Evolutionary conservation across 35 echinoderm and acorn worm species (phyloP).

Genomic region (Ptychodera flava): DNA sequence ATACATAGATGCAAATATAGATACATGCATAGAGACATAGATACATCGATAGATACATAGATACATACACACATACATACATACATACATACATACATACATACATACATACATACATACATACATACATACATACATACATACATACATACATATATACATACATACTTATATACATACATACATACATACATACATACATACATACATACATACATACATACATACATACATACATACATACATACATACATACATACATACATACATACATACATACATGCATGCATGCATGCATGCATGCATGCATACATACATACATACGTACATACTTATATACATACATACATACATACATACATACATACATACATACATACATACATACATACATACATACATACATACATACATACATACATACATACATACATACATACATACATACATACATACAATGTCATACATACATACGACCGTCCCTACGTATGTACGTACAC

Average conservation of each 20-base stretch:
- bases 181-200: not conserved
- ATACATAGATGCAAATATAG: not conserved
- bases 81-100: not conserved
- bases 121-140: not conserved
- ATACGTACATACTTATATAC: not conserved
- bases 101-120: not conserved
- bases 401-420: not conserved
- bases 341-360: constrained; percentile 2
- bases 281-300: not conserved
- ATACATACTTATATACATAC: not conserved
- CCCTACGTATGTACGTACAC: not conserved
- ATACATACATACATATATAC: not conserved
- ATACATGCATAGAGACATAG: not conserved
- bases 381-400: constrained; percentile 2
- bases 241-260: not conserved
- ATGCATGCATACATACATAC: not conserved
- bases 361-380: constrained; percentile 2
- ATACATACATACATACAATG: constrained; percentile 2
- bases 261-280: not conserved
- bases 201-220: not conserved
- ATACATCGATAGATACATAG: not conserved
- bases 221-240: not conserved
- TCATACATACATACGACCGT: not conserved
- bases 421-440: not conserved
- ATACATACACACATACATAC: not conserved